Percentiles rank a stretch among this genome's conserved stretches.
phyloP scores from a whole-genome alignment of 1,140 invertebrate genomes.

The Ceratitis capitata region DNA sequence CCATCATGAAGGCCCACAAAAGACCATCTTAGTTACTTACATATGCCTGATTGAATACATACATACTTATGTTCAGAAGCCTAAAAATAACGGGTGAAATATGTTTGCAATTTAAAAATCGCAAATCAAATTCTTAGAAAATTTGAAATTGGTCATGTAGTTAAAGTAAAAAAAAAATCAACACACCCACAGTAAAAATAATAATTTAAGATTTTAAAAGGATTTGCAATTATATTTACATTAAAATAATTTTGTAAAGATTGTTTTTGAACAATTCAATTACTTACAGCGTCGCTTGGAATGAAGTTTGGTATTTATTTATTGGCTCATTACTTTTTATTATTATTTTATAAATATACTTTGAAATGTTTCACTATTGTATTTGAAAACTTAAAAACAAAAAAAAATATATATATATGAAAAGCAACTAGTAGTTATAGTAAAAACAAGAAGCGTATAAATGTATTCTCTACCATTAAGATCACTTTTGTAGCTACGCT shows the following conservation, averaged over 20 bases:
- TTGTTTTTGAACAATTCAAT: background rate
- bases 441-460: background rate
- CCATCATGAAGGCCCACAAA: too few relatives aligned
- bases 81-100: background rate
- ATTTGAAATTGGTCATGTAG: constrained; percentile 10
- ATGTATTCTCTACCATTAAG: constrained; percentile 21
- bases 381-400: background rate
- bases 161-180: background rate
- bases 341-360: background rate
- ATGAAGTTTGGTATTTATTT: constrained; percentile 29
- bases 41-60: background rate
- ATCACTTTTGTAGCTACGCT: background rate
- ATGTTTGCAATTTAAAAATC: background rate
- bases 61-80: background rate
- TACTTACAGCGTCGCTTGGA: constrained; percentile 5
- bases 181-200: background rate
- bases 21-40: too few relatives aligned
- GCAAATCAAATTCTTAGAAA: background rate
- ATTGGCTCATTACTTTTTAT: background rate
- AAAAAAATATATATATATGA: background rate
- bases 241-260: background rate
- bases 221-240: background rate
- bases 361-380: background rate
- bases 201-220: background rate
- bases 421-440: background rate